Base-by-base conservation (phyloP, 1,140 invertebrate species). In the Pseudomyrmex cubaensis region DNA sequence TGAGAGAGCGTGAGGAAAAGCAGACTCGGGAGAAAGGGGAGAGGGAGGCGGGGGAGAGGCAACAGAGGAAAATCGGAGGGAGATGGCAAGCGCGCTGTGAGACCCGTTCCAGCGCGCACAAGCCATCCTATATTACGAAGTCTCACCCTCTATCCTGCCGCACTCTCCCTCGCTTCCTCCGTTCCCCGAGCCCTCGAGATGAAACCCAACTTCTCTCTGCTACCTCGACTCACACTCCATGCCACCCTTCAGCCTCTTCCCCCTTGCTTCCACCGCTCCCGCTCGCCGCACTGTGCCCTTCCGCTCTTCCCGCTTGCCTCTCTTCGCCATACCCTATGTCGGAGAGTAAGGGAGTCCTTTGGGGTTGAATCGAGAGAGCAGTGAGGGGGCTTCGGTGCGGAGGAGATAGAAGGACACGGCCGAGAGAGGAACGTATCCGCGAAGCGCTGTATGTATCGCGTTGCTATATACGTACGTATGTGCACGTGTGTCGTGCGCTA, bases 401-500 rank as follows among this genome's bases (percentile, higher is more conserved):
- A 85, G 86, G 87, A 90, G 90, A 90, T 91, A 90, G 90, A 92
- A 92, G 90, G 91, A 92, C 90, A 92, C 85, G 90, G 88, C 90
- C 92, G 90, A 80, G 80, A 91, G 92, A 93, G 91, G 90, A 92
- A 91, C 91, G 91, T 92, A 90, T 93, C 90, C 91, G 90, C 92
- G 90, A 84, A 91, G 89, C 89, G 86, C 90, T 90, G 89, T 90
- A 85, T 87, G 72, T 85, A 82, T 61, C 63, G 64, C 74, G 52
- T 82, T 73, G 72, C 82, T 74, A 78, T 70, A 25, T 56, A 57
- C 63, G 57, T 76, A 56, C 44, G 25, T 25, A 46, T 77, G 74
- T 44, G 20, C 64, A 20, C 59, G 67, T 20, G 44, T 83, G 61
- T 87, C 73, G 72, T 61, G 52, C 63, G 70, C 59, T 44, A 20